These are phyloP conservation scores for Drosophila ogumai DNA, from an alignment of 1,140 invertebrate genomes.

Conservation along the genomic window DNA sequence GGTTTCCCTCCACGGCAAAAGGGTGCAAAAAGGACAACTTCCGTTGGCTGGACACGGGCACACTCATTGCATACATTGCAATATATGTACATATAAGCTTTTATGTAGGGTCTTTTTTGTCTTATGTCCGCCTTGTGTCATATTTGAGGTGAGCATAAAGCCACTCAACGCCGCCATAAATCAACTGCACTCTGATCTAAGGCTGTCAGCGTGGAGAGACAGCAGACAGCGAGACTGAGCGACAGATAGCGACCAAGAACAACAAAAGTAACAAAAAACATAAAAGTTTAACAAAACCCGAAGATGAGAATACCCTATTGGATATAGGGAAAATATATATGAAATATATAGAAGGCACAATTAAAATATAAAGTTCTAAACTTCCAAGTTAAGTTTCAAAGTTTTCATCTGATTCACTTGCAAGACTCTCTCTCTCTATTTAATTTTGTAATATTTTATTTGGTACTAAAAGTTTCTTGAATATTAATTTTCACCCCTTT, in stretches of 20 bases:
- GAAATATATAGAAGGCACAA: neutral
- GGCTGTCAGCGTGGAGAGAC: constrained; percentile 60
- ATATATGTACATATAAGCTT: neutral
- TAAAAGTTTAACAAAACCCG: neutral
- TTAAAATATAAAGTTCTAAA: neutral
- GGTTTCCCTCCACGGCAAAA: constrained; percentile 27
- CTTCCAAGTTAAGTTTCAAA: neutral
- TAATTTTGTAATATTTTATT: neutral
- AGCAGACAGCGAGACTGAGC: constrained; percentile 36
- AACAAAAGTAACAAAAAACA: constrained; percentile 15
- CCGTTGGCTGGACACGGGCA: constrained; percentile 46
- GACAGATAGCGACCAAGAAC: constrained; percentile 46
- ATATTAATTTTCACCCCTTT: no score
- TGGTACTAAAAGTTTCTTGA: accelerated
- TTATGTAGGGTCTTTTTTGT: constrained; percentile 17
- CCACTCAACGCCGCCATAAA: constrained; percentile 82
- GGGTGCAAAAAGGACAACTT: constrained; percentile 74
- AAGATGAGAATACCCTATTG: constrained; percentile 1
- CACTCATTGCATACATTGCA: neutral
- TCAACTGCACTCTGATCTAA: constrained; percentile 81
- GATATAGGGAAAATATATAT: neutral
- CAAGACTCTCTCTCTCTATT: neutral
- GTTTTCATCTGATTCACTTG: no score
- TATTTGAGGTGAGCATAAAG: constrained; percentile 82
- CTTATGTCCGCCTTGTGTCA: constrained; percentile 70